Conservation (phyloP, 2,888 invertebrate species). For the Drosophila affinis region DNA sequence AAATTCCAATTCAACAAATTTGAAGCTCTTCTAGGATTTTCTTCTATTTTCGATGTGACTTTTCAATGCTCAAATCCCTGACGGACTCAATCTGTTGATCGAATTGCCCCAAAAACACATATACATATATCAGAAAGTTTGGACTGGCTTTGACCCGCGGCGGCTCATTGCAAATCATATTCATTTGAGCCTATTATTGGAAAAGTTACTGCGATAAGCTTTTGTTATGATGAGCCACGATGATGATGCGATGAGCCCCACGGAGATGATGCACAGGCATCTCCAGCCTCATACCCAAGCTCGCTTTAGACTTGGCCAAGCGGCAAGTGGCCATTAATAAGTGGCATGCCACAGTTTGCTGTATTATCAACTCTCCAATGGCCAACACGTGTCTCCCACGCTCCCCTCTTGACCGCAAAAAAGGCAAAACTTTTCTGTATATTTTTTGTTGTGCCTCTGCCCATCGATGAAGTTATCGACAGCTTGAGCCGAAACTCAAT, state of each 20-base stretch:
- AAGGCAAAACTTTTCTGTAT: constrained; percentile 37
- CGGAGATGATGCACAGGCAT: constrained; percentile 44
- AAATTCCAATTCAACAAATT: background rate
- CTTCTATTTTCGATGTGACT: background rate
- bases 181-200: constrained; percentile 77
- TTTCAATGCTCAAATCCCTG: constrained; percentile 14
- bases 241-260: constrained; percentile 48
- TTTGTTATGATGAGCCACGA: constrained; percentile 72
- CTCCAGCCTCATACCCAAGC: background rate
- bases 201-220: constrained; percentile 76
- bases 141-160: background rate
- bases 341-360: constrained; percentile 51
- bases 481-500: constrained; percentile 60
- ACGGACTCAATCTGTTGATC: constrained; percentile 47
- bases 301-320: constrained; percentile 68
- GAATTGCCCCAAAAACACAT: constrained; percentile 53
- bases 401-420: constrained; percentile 25
- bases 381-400: constrained; percentile 51
- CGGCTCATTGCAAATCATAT: constrained; percentile 57
- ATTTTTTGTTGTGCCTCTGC: constrained; percentile 44
- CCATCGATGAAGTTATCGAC: constrained; percentile 73
- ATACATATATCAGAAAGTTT: constrained; percentile 54
- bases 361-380: constrained; percentile 61
- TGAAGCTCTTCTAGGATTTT: background rate
- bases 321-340: constrained; percentile 70